Base-by-base conservation (phyloP, 92 coral and sea anemone genomes). In the Galaxea fascicularis region DNA sequence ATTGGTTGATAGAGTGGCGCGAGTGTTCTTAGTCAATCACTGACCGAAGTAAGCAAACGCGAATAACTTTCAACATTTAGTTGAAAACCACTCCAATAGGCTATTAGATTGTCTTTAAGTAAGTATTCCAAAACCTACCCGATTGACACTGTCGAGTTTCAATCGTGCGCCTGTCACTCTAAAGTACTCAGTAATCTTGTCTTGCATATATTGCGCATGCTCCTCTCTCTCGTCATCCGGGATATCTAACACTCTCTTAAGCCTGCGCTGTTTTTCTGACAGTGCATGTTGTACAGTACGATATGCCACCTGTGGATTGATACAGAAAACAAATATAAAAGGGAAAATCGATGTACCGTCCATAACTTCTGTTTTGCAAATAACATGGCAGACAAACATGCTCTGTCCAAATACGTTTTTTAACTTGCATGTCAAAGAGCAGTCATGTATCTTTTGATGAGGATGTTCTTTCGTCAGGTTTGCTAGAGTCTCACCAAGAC, bases 211-310 rank as follows among this genome's bases (percentile, higher is more conserved):
- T 74, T 87, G 90, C 24, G 84, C 93, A 18, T 84, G 92, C 71
- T 49, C 85, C 16, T 82, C 84, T 56, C 65, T 88, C 73, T 57
- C 85, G 44, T 82, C 82, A 71, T 80, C 90, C 54, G 89, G 85
- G 65, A 94, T 88, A 65, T 89, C 95, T 29, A 94, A 76, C 17
- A 94, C 87, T 27, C 86, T 88, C 26, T 89, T 80, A 13, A 94
- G 79, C 39, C 87, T 81, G 65, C 90, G 87, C 8, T 89, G 89
- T 79, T 85, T 92, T 49, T 94, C 95, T 16, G 92, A 17, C 25
- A 94, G 80, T 29, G 95, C 64, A 11, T 93, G 95, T 78, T 89
- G 90, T 49, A 94, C 98, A 31, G 98, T 84, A 22, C 98, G 95
- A 64, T 82, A 92, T 11, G 98, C 86, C 10, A 94, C 98, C 98